phyloP scores from a whole-genome alignment of 2,797 vertebrate genomes.

The Falco biarmicus region DNA sequence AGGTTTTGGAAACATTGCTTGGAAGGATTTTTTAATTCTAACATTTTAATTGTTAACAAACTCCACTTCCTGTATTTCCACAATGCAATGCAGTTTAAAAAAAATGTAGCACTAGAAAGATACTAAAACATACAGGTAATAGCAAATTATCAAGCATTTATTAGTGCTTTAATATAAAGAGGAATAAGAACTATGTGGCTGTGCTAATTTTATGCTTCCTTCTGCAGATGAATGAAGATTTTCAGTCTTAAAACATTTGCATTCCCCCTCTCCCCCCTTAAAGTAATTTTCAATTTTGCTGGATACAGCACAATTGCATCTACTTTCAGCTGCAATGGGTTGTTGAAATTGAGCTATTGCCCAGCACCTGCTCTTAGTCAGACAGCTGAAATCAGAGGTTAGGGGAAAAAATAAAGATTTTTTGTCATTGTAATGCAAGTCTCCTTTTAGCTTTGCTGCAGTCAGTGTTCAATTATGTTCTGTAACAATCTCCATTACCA shows the following conservation, averaged over 20 bases:
- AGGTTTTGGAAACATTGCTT: background rate
- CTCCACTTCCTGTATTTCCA: background rate
- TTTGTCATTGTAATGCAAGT: constrained; percentile 70
- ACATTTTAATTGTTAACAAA: background rate
- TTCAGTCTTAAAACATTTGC: constrained; percentile 56
- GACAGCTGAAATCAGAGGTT: constrained; percentile 68
- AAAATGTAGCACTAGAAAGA: background rate
- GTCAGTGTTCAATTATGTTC: constrained; percentile 66
- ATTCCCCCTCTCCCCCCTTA: background rate
- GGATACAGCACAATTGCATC: constrained; percentile 55
- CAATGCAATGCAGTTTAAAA: background rate
- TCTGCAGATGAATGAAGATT: constrained; percentile 58
- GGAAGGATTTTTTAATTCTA: background rate
- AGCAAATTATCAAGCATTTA: constrained; percentile 7
- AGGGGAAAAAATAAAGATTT: constrained; percentile 66
- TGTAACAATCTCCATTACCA: constrained; percentile 62
- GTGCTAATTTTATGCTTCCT: constrained; percentile 57
- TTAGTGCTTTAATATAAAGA: constrained; percentile 15
- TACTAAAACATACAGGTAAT: background rate
- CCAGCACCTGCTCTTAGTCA: constrained; percentile 70
- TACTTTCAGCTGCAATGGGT: constrained; percentile 62
- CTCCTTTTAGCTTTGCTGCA: constrained; percentile 72
- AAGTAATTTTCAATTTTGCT: constrained; percentile 67
- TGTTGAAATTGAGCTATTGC: constrained; percentile 65
- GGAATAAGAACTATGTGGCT: constrained; percentile 13